A percentile compares a stretch with the other conserved stretches of the same genome.
These are phyloP conservation scores for Agelaius tricolor DNA, from an alignment of 2,113 vertebrate species.

Conservation along the genomic window DNA sequence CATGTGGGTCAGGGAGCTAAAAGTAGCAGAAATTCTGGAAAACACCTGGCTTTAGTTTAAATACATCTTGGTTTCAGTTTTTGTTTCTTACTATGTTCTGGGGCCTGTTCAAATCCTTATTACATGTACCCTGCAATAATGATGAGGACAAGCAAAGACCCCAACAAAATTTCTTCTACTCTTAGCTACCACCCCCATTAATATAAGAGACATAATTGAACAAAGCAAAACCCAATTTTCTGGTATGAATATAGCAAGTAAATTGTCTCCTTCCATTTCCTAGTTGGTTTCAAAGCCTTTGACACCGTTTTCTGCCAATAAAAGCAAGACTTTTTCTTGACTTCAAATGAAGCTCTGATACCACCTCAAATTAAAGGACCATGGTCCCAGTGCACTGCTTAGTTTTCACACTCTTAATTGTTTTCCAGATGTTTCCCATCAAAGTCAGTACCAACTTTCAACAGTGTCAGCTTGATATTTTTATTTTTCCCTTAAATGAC, in stretches of 20 bases:
- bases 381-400: rapidly evolving
- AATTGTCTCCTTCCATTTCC: not conserved
- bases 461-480: not conserved
- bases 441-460: not conserved
- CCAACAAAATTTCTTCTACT: not conserved
- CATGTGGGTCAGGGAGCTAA: rapidly evolving
- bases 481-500: not conserved
- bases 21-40: not conserved
- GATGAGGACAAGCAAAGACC: not conserved
- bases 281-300: not conserved
- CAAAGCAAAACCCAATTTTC: not conserved
- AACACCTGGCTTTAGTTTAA: not conserved
- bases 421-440: not conserved
- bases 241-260: not conserved
- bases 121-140: not conserved
- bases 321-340: not conserved
- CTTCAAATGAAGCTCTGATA: not conserved
- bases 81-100: not conserved
- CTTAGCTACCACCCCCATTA: not conserved
- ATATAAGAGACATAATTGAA: not conserved
- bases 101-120: not conserved
- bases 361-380: not conserved
- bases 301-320: not conserved
- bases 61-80: not conserved
- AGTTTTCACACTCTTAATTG: not conserved